These are phyloP conservation scores for rat (Rattus norvegicus) DNA, from an alignment of 2,113 vertebrate species.

Conservation along the genomic window DNA sequence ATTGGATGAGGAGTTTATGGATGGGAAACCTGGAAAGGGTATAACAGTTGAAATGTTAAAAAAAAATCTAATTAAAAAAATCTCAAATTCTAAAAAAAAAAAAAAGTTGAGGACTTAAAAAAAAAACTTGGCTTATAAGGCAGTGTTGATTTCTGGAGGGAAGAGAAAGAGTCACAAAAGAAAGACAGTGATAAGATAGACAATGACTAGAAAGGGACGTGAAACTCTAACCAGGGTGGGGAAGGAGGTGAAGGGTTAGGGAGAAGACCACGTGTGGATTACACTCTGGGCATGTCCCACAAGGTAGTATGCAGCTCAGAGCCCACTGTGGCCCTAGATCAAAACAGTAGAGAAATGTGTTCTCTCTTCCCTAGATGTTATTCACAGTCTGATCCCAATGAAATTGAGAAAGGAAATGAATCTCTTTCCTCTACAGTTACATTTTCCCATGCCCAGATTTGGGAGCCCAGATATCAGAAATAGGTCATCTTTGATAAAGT, in stretches of 20 bases:
- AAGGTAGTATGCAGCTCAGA: background rate
- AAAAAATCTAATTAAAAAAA: too few relatives aligned
- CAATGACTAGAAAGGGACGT: background rate
- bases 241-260: too few relatives aligned
- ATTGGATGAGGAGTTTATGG: too few relatives aligned
- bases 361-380: background rate
- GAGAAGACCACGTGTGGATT: background rate
- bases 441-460: background rate
- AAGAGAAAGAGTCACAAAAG: background rate
- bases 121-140: too few relatives aligned
- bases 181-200: background rate
- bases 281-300: background rate
- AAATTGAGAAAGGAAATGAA: background rate
- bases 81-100: too few relatives aligned
- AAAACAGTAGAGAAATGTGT: background rate
- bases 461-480: conserved; percentile 23
- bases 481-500: conserved; percentile 43
- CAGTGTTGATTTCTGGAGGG: too few relatives aligned
- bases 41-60: too few relatives aligned
- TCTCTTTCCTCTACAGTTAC: background rate
- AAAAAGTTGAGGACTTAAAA: too few relatives aligned
- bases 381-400: conserved; percentile 13
- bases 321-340: background rate
- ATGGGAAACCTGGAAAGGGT: too few relatives aligned
- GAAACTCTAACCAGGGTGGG: background rate